Percentiles rank a stretch among this genome's conserved stretches.
Conservation (phyloP, 2,113 vertebrate genomes). For the Dasypus novemcinctus region DNA sequence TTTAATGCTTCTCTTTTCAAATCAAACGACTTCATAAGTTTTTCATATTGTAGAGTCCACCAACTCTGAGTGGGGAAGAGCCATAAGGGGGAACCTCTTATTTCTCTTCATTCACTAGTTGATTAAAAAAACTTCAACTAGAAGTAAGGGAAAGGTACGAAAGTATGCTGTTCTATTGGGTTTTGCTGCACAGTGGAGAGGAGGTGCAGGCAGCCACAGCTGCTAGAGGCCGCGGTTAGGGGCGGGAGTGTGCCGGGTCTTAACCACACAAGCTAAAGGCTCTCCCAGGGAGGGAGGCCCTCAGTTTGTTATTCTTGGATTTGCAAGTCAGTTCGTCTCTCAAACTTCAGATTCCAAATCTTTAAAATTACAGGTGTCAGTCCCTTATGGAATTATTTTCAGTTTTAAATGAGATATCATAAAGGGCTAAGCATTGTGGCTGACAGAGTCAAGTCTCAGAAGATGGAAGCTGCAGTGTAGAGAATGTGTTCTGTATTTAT, state of each 20-base stretch:
- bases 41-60: not conserved
- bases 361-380: not conserved
- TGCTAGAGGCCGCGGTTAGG: not conserved
- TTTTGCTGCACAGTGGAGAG: not conserved
- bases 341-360: not conserved
- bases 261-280: fast-evolving
- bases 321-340: not conserved
- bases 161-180: not conserved
- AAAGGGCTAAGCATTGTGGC: not conserved
- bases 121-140: not conserved
- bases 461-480: not conserved
- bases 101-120: not conserved
- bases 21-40: not conserved
- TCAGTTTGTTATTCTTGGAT: not conserved
- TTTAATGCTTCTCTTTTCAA: not conserved
- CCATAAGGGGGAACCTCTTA: not conserved
- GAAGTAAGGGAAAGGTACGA: not conserved
- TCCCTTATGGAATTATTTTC: not conserved
- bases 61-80: not conserved
- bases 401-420: not conserved
- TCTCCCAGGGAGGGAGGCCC: not conserved
- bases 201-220: not conserved
- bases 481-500: not conserved
- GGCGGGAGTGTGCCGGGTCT: not conserved
- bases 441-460: not conserved